These are phyloP conservation scores for Drosophila ironensis DNA, from an alignment of 1,140 invertebrate genomes.

Conservation along the genomic window DNA sequence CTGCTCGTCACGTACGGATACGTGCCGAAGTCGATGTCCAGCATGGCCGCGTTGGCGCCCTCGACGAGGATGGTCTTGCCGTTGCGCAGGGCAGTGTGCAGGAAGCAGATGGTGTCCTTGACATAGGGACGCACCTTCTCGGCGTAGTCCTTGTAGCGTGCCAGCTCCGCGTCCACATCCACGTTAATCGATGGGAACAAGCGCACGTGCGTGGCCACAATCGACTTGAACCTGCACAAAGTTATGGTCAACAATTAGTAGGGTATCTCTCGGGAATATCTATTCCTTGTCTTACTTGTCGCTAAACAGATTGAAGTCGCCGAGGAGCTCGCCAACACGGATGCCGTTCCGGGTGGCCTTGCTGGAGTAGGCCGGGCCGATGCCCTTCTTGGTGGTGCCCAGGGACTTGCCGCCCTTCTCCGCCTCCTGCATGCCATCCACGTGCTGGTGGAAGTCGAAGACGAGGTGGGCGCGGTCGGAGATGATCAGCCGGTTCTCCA, in stretches of 20 bases:
- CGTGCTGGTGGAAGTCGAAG: conserved; percentile 95
- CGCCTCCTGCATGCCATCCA: conserved; percentile 97
- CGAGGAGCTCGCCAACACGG: conserved; percentile 95
- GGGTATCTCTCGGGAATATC: too few species aligned
- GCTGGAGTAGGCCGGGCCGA: conserved; percentile 97
- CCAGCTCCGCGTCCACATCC: conserved; percentile 92
- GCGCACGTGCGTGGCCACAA: conserved; percentile 91
- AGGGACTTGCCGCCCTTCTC: conserved; percentile 92
- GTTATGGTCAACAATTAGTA: too few species aligned
- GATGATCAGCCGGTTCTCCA: conserved; percentile 94
- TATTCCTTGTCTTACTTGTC: conserved; percentile 95
- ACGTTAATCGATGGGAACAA: conserved; percentile 94
- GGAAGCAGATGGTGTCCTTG: conserved; percentile 93
- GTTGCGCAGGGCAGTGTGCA: conserved; percentile 89
- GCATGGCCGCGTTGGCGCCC: conserved; percentile 97
- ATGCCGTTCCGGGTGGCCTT: conserved; percentile 97
- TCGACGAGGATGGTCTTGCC: conserved; percentile 93
- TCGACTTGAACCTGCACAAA: conserved; percentile 91
- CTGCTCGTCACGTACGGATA: conserved; percentile 99
- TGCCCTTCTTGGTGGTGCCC: conserved; percentile 99
- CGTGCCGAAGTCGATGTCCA: conserved; percentile 99
- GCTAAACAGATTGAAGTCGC: conserved; percentile 93
- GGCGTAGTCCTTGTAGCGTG: conserved; percentile 89
- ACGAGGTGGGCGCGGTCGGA: conserved; percentile 98
- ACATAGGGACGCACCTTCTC: conserved; percentile 93